A percentile compares a stretch with the other conserved stretches of the same genome.
phyloP scores from a whole-genome alignment of 2,888 invertebrate genomes.

The Dolichomitus sp. region DNA sequence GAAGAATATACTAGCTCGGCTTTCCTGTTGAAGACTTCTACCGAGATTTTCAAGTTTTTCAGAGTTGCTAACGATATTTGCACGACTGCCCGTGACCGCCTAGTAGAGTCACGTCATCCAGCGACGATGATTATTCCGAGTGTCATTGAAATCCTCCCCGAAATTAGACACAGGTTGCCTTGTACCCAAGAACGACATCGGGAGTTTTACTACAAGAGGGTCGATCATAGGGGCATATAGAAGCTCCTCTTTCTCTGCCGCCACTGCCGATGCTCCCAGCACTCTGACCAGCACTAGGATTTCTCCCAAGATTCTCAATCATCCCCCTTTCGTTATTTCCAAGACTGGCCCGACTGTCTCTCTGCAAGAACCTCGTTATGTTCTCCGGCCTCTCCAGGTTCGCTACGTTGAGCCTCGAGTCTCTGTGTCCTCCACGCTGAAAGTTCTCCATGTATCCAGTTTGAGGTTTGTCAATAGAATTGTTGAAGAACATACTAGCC shows the following conservation, averaged over 20 bases:
- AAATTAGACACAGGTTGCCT: slow-evolving; percentile 80
- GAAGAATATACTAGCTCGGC: slow-evolving; percentile 66
- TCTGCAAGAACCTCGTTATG: slow-evolving; percentile 61
- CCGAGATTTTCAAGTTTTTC: slow-evolving; percentile 72
- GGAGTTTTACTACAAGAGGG: slow-evolving; percentile 81
- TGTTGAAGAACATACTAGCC: slow-evolving; percentile 63
- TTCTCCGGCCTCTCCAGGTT: slow-evolving; percentile 71
- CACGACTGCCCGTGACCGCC: background rate
- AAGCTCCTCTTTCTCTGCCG: slow-evolving; percentile 30
- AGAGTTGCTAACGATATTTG: slow-evolving; percentile 53
- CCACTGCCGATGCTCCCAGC: slow-evolving; percentile 48
- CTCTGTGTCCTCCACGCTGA: slow-evolving; percentile 28
- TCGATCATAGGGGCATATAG: slow-evolving; percentile 73
- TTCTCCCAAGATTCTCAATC: slow-evolving; percentile 53
- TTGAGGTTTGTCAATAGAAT: slow-evolving; percentile 52
- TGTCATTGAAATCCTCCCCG: background rate
- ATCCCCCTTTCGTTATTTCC: slow-evolving; percentile 56
- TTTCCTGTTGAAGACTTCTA: slow-evolving; percentile 67
- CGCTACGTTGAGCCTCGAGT: slow-evolving; percentile 66
- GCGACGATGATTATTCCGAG: background rate
- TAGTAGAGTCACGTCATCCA: background rate
- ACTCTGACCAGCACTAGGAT: slow-evolving; percentile 43
- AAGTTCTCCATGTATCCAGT: slow-evolving; percentile 45
- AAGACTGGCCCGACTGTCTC: slow-evolving; percentile 64
- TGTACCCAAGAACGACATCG: slow-evolving; percentile 79